phyloP scores from a whole-genome alignment of 2,797 vertebrate species.

The Darevskia nairensis region DNA sequence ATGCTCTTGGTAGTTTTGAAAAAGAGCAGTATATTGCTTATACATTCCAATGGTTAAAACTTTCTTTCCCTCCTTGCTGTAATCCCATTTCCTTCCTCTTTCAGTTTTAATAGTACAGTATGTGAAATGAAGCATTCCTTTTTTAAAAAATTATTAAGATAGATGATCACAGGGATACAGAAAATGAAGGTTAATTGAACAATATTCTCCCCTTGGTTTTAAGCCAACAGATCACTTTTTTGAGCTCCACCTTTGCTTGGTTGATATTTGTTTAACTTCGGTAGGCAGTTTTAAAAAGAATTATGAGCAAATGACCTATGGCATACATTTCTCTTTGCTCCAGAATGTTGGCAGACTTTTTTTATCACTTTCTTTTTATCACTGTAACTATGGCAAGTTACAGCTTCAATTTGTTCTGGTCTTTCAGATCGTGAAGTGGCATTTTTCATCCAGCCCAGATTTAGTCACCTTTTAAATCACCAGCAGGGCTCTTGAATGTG shows the following conservation, averaged over 20 bases:
- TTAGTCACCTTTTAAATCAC: not conserved
- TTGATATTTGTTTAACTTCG: not conserved
- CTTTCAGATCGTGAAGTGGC: not conserved
- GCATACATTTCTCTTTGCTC: not conserved
- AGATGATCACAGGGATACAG: not conserved
- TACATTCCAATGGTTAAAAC: not conserved
- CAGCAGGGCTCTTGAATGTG: not conserved
- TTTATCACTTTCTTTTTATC: not conserved
- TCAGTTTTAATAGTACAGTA: not conserved
- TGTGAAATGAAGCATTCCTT: not conserved
- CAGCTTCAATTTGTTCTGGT: not conserved
- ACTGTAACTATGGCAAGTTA: not conserved
- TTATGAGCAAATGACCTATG: not conserved
- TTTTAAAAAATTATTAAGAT: not conserved
- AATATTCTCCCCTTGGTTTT: not conserved
- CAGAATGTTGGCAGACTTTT: not conserved
- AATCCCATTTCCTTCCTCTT: not conserved
- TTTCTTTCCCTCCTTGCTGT: conserved; percentile 9
- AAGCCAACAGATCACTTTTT: not conserved
- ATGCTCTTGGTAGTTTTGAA: not conserved
- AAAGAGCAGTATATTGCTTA: not conserved
- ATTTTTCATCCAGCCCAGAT: not conserved
- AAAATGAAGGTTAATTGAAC: not conserved
- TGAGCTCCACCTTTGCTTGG: not conserved
- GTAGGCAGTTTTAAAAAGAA: not conserved